phyloP scores from a whole-genome alignment of 2,888 invertebrate species.

The Cryptus viduatorius region DNA sequence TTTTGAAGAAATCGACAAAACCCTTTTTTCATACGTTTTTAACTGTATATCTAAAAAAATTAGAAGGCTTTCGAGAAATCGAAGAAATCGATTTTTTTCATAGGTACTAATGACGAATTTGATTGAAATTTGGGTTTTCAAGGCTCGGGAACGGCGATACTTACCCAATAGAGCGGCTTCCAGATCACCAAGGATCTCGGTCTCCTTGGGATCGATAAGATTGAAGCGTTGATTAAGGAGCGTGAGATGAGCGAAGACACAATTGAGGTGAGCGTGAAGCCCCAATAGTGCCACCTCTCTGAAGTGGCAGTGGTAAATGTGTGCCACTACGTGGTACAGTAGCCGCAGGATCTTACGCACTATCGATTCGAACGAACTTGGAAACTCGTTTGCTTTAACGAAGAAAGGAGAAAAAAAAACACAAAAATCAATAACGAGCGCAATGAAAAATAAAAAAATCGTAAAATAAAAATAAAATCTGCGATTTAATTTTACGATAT shows the following conservation, averaged over 20 bases:
- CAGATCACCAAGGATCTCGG: constrained; percentile 96
- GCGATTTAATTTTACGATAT: not conserved
- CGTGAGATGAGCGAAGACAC: constrained; percentile 98
- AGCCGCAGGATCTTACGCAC: constrained; percentile 98
- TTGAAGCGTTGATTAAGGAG: constrained; percentile 94
- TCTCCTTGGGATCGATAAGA: constrained; percentile 97
- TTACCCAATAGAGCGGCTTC: constrained; percentile 90
- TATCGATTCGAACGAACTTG: constrained; percentile 96
- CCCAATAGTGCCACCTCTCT: constrained; percentile 97
- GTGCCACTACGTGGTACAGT: constrained; percentile 99
- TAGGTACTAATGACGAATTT: not conserved
- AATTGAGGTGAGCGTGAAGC: constrained; percentile 98
- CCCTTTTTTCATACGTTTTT: not conserved
- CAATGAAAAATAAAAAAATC: too few relatives aligned
- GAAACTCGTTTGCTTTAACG: constrained; percentile 95
- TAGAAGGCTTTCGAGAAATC: too few relatives aligned
- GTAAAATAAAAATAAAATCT: not conserved
- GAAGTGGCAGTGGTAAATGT: constrained; percentile 99
- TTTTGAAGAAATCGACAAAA: too few relatives aligned
- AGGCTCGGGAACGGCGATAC: not conserved
- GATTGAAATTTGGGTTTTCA: not conserved
- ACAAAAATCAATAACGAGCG: too few relatives aligned
- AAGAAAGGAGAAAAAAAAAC: constrained; percentile 47
- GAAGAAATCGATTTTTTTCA: not conserved
- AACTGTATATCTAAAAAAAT: not conserved